Evolutionary conservation across 1,140 invertebrate genomes (phyloP).

Genomic region (Drosophila malerkotliana): DNA sequence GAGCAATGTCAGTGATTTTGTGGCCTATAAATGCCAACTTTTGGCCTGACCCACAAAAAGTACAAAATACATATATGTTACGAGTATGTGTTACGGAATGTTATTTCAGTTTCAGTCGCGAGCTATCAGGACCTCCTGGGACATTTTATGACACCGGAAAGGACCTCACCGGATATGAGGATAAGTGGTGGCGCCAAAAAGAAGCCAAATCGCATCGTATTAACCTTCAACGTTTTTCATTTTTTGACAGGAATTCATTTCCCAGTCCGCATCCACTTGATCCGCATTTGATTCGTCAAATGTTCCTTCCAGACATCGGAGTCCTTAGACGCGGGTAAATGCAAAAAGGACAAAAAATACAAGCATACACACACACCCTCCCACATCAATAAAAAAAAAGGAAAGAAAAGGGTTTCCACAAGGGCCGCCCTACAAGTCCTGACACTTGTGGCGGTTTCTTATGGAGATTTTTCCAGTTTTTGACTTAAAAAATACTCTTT

Average conservation of each 20-base stretch:
- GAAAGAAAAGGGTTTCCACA: constrained; percentile 19
- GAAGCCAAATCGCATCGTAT: constrained; percentile 69
- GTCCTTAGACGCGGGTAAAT: constrained; percentile 22
- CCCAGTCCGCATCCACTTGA: constrained; percentile 37
- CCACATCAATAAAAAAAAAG: constrained; percentile 18
- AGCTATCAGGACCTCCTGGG: constrained; percentile 60
- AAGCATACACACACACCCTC: not conserved
- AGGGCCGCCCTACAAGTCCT: constrained; percentile 43
- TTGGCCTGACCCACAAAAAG: constrained; percentile 16
- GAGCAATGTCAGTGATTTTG: constrained; percentile 42
- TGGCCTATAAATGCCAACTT: constrained; percentile 53
- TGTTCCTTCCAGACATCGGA: constrained; percentile 36
- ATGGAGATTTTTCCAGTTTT: not conserved
- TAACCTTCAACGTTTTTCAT: constrained; percentile 78
- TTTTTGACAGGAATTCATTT: constrained; percentile 69
- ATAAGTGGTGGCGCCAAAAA: constrained; percentile 8
- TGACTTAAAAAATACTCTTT: not conserved
- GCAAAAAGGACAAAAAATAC: constrained; percentile 19
- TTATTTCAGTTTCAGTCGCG: constrained; percentile 63
- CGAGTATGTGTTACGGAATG: constrained; percentile 5
- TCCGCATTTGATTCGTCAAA: constrained; percentile 77
- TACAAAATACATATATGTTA: not conserved
- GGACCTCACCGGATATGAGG: constrained; percentile 1
- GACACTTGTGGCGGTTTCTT: constrained; percentile 46
- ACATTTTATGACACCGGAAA: constrained; percentile 44